phyloP scores from a whole-genome alignment of 2,888 invertebrate species.

The Boloria selene region DNA sequence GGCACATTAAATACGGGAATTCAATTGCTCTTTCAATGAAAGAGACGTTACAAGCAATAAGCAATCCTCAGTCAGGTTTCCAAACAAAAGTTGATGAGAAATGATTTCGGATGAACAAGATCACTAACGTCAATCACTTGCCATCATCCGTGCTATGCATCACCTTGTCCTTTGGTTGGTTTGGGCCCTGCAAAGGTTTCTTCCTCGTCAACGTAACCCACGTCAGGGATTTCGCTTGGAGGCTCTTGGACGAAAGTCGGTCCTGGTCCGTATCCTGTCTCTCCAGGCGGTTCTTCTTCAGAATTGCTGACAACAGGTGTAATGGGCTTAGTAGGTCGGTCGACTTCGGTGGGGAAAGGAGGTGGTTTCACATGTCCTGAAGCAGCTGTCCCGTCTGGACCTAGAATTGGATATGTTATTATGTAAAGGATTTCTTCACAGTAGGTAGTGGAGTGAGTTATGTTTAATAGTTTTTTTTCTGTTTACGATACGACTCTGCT shows the following conservation, averaged over 20 bases:
- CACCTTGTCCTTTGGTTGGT: constrained; percentile 77
- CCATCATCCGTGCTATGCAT: constrained; percentile 68
- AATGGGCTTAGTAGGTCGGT: constrained; percentile 48
- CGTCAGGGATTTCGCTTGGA: constrained; percentile 45
- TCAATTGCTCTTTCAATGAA: constrained; percentile 37
- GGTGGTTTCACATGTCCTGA: constrained; percentile 82
- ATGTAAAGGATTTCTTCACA: neutral
- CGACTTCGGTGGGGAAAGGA: constrained; percentile 66
- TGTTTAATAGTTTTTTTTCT: constrained; percentile 18
- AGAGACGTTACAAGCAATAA: constrained; percentile 35
- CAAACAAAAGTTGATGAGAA: constrained; percentile 36
- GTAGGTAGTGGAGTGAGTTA: neutral
- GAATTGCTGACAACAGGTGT: constrained; percentile 29
- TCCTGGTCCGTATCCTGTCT: constrained; percentile 42
- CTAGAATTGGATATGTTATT: constrained; percentile 44
- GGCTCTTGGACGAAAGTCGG: constrained; percentile 42
- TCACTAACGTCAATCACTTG: constrained; percentile 70
- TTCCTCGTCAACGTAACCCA: constrained; percentile 64
- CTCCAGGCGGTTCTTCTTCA: constrained; percentile 40
- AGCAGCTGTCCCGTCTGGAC: constrained; percentile 81
- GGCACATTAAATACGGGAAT: constrained; percentile 38
- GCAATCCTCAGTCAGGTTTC: constrained; percentile 30
- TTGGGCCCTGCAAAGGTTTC: constrained; percentile 56
- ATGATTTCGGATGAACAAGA: constrained; percentile 54
- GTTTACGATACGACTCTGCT: no score